phyloP scores from a whole-genome alignment of 2,797 vertebrate species.

The Prunella strophiata region DNA sequence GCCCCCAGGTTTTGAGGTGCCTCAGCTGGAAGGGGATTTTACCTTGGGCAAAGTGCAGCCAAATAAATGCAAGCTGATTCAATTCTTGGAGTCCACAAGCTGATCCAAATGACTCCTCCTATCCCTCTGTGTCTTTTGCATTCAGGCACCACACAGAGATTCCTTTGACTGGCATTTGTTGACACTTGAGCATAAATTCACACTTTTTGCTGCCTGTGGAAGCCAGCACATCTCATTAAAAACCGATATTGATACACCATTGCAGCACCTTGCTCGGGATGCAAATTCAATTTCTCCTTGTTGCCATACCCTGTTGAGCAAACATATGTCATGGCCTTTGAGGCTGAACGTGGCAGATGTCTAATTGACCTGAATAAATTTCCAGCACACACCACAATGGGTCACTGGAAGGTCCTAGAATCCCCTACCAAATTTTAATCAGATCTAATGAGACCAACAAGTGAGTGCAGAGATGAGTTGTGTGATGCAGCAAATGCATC shows the following conservation, averaged over 20 bases:
- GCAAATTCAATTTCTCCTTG: slow-evolving; percentile 54
- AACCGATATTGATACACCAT: slow-evolving; percentile 43
- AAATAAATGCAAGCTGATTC: not conserved
- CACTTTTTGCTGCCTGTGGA: slow-evolving; percentile 35
- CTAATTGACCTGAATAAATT: slow-evolving; percentile 44
- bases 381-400: not conserved
- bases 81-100: not conserved
- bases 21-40: not conserved
- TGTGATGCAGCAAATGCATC: not conserved
- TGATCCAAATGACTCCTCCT: not conserved
- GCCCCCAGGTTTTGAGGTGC: not conserved
- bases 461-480: not conserved
- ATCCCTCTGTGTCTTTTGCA: slow-evolving; percentile 21
- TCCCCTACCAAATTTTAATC: not conserved
- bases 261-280: slow-evolving; percentile 36
- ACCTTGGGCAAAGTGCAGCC: not conserved
- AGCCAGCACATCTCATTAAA: slow-evolving; percentile 58
- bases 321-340: slow-evolving; percentile 60
- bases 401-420: slow-evolving; percentile 42
- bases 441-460: not conserved
- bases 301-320: slow-evolving; percentile 23
- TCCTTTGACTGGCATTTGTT: slow-evolving; percentile 54
- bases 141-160: slow-evolving; percentile 34
- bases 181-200: slow-evolving; percentile 61
- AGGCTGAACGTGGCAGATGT: slow-evolving; percentile 58